phyloP scores from a whole-genome alignment of 2,113 vertebrate species.

The Stegastes partitus region DNA sequence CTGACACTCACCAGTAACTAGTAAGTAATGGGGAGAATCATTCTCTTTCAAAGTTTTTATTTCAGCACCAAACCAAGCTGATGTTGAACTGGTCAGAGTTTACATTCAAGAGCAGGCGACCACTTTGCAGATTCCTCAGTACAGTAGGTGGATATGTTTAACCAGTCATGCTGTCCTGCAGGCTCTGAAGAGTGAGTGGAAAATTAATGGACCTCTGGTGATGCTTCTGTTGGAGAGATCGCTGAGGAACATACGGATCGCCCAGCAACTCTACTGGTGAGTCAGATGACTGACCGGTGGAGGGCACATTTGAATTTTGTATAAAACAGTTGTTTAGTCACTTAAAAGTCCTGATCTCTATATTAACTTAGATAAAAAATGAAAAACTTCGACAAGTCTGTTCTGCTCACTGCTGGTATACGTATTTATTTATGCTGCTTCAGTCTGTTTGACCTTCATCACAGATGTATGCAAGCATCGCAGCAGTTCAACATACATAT shows the following conservation, averaged over 20 bases:
- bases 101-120: not conserved
- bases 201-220: slow-evolving; percentile 87
- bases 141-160: not conserved
- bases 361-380: not conserved
- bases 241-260: slow-evolving; percentile 85
- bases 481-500: too few species aligned
- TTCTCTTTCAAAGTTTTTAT: not conserved
- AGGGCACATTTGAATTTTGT: not conserved
- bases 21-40: not conserved
- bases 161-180: slow-evolving; percentile 54
- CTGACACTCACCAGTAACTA: not conserved
- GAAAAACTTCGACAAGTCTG: not conserved
- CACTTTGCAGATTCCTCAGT: not conserved
- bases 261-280: slow-evolving; percentile 91
- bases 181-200: slow-evolving; percentile 93
- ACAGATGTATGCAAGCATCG: too few species aligned
- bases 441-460: too few species aligned
- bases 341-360: not conserved
- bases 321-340: not conserved
- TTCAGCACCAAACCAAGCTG: not conserved
- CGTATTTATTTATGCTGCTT: not conserved
- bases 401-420: not conserved
- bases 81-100: not conserved
- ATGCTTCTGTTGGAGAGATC: slow-evolving; percentile 87
- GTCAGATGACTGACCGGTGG: not conserved